These are phyloP conservation scores for Pammene fasciana DNA, from an alignment of 2,888 invertebrate genomes.

Conservation along the genomic window DNA sequence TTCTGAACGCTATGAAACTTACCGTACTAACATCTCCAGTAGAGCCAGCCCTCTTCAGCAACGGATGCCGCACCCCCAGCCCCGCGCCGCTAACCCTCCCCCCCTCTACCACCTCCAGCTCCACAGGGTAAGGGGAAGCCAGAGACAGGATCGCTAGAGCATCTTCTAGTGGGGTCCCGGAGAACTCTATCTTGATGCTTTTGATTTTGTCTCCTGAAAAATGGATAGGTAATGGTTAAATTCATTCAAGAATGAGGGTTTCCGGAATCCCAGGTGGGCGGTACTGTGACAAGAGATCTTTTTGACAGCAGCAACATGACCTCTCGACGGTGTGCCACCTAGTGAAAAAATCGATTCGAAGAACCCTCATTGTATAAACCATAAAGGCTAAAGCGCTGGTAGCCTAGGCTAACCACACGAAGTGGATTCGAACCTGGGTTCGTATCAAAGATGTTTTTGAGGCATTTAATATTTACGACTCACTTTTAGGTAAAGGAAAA, in stretches of 20 bases:
- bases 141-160: conserved; percentile 94
- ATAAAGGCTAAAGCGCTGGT: no score
- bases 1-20: conserved; percentile 44
- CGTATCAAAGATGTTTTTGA: not conserved
- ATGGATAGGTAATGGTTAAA: not conserved
- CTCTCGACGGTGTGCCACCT: no score
- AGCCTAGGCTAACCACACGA: no score
- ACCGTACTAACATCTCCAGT: conserved; percentile 89
- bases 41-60: conserved; percentile 90
- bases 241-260: no score
- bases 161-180: conserved; percentile 95
- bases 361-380: no score
- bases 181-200: conserved; percentile 93
- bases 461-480: no score
- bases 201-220: conserved; percentile 92
- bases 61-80: conserved; percentile 87
- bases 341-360: no score
- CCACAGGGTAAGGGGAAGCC: conserved; percentile 95
- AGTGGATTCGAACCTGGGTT: no score
- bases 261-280: no score
- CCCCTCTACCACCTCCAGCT: conserved; percentile 87
- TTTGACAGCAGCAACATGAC: no score
- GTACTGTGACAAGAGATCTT: no score
- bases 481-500: no score
- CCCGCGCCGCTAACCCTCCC: conserved; percentile 71